A percentile compares a stretch with the other conserved stretches of the same genome.
phyloP scores from a whole-genome alignment of 2,113 vertebrate species.

The Spea multiplicata region DNA sequence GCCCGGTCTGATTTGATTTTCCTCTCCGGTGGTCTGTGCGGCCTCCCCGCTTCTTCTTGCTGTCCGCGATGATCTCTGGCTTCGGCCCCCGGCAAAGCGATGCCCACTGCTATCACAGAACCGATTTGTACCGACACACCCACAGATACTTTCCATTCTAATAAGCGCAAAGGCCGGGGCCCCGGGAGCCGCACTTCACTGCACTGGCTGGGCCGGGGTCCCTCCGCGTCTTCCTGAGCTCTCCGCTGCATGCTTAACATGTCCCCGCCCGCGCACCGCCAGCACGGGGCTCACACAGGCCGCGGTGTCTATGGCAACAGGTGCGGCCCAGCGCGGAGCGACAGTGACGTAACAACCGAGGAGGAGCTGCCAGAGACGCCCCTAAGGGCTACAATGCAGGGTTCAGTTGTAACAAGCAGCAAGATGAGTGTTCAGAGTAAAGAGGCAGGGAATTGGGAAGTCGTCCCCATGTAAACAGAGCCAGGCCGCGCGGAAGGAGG shows the following conservation, averaged over 20 bases:
- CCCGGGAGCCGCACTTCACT: conserved; percentile 77
- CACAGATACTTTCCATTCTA: conserved; percentile 88
- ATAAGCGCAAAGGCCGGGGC: conserved; percentile 73
- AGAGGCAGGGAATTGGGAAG: conserved; percentile 3
- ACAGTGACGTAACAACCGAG: neutral
- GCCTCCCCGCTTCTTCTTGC: conserved; percentile 51
- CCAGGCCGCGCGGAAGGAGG: neutral
- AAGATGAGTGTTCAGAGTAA: neutral
- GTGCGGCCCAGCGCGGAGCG: conserved; percentile 29
- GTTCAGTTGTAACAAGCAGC: neutral
- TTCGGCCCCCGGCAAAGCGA: conserved; percentile 55
- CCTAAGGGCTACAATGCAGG: neutral
- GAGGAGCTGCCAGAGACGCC: conserved; percentile 4
- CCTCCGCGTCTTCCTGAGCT: conserved; percentile 41
- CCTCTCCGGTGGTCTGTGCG: conserved; percentile 67
- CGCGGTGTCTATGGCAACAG: conserved; percentile 44
- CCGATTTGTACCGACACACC: conserved; percentile 82
- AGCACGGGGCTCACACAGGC: conserved; percentile 7
- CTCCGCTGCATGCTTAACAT: conserved; percentile 56
- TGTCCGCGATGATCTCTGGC: conserved; percentile 46
- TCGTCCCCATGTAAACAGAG: conserved; percentile 29
- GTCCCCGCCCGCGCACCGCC: conserved; percentile 48
- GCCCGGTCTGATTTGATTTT: conserved; percentile 87
- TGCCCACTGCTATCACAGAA: conserved; percentile 81
- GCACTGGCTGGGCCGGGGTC: conserved; percentile 56